Conservation (phyloP, 2,888 invertebrate species). For the Parapristionchus giblindavisi region DNA sequence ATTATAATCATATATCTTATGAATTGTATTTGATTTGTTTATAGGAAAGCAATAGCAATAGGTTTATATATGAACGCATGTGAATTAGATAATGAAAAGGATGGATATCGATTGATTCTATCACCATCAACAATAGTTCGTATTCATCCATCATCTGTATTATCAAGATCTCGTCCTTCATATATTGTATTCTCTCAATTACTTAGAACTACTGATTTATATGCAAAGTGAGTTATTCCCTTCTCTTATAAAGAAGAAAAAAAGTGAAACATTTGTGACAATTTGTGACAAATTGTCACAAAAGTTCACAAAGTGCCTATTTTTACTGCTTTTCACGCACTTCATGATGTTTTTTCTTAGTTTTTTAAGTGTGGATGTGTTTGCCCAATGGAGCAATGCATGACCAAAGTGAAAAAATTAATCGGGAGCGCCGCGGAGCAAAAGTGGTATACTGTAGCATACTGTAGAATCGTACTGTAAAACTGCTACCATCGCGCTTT, state of each 20-base stretch:
- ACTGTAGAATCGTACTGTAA: too few relatives aligned
- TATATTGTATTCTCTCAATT: conserved; percentile 64
- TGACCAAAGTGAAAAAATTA: too few relatives aligned
- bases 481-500: too few relatives aligned
- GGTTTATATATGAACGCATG: conserved; percentile 64
- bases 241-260: background rate
- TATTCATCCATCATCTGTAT: conserved; percentile 42
- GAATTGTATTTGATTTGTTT: conserved; percentile 21
- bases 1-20: background rate
- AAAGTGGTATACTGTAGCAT: too few relatives aligned
- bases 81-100: conserved; percentile 57
- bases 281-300: too few relatives aligned
- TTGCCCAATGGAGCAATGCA: too few relatives aligned
- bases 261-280: too few relatives aligned
- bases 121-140: conserved; percentile 50
- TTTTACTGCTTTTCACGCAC: too few relatives aligned
- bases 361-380: too few relatives aligned
- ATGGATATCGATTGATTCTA: conserved; percentile 56
- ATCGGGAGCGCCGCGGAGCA: too few relatives aligned
- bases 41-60: conserved; percentile 58
- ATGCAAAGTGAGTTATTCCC: conserved; percentile 54
- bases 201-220: conserved; percentile 61
- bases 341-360: too few relatives aligned
- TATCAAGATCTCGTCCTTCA: conserved; percentile 37
- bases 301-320: too few relatives aligned